A percentile compares a stretch with the other conserved stretches of the same genome.
Conservation (phyloP, 2,888 invertebrate species). For the Digitonthophagus gazella region DNA sequence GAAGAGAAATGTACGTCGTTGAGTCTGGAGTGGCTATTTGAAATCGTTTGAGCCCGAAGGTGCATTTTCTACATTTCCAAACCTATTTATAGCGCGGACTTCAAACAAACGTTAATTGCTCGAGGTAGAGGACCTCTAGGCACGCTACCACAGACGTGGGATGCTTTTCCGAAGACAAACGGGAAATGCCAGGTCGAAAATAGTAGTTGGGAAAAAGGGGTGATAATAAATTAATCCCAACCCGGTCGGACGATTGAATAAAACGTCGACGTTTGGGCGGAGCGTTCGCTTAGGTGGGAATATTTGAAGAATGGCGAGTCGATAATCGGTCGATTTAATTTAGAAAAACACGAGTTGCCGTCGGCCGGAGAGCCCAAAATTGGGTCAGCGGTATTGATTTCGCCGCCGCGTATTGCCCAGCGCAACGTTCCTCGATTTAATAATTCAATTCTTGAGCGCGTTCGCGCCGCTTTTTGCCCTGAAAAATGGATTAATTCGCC, state of each 20-base stretch:
- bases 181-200: neutral
- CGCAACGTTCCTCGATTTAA: conserved; percentile 11
- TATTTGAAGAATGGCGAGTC: conserved; percentile 4
- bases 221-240: neutral
- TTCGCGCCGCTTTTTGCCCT: neutral
- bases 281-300: neutral
- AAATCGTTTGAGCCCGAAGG: neutral
- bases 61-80: neutral
- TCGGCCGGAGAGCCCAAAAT: conserved; percentile 14
- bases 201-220: neutral
- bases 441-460: conserved; percentile 15
- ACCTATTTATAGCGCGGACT: neutral
- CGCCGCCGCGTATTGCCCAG: conserved; percentile 6
- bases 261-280: neutral
- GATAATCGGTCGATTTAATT: conserved; percentile 5
- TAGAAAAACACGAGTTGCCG: conserved; percentile 17
- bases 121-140: neutral
- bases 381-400: conserved; percentile 13
- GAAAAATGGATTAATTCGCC: neutral
- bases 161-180: neutral
- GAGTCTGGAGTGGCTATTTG: neutral
- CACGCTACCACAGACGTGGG: neutral
- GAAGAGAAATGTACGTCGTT: no score
- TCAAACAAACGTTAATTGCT: neutral
- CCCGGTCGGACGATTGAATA: neutral